phyloP scores from a whole-genome alignment of 1,140 invertebrate genomes.

The Pomacea maculata region DNA sequence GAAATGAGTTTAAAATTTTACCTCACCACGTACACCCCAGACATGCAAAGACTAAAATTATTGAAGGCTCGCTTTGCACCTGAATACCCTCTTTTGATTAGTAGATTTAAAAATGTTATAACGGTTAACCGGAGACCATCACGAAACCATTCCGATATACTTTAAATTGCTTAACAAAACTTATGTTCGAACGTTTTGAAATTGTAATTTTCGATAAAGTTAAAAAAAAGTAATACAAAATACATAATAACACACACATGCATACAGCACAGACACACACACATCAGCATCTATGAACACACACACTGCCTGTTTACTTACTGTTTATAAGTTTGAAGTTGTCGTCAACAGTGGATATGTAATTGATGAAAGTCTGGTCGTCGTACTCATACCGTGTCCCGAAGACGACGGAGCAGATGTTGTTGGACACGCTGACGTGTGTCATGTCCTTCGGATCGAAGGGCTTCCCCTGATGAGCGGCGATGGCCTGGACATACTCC shows the following conservation, averaged over 20 bases:
- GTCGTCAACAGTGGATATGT: slow-evolving; percentile 17
- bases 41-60: background rate
- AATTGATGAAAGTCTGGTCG: slow-evolving; percentile 50
- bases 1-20: background rate
- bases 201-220: no score
- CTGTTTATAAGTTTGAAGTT: slow-evolving; percentile 8
- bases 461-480: slow-evolving; percentile 16
- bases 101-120: background rate
- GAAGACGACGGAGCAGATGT: slow-evolving; percentile 39
- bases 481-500: slow-evolving; percentile 17
- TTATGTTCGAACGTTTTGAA: background rate
- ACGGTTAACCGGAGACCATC: background rate
- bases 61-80: background rate
- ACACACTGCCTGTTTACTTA: background rate
- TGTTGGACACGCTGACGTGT: slow-evolving; percentile 31
- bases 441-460: slow-evolving; percentile 24
- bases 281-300: slow-evolving; percentile 14
- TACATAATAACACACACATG: background rate
- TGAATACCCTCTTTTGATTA: background rate
- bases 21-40: background rate
- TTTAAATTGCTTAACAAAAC: background rate
- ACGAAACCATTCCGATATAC: background rate
- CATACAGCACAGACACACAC: slow-evolving; percentile 8
- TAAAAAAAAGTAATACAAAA: background rate
- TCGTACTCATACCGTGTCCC: slow-evolving; percentile 57